Evolutionary conservation across 2,113 vertebrate species (phyloP).

Genomic region (Origma solitaria): DNA sequence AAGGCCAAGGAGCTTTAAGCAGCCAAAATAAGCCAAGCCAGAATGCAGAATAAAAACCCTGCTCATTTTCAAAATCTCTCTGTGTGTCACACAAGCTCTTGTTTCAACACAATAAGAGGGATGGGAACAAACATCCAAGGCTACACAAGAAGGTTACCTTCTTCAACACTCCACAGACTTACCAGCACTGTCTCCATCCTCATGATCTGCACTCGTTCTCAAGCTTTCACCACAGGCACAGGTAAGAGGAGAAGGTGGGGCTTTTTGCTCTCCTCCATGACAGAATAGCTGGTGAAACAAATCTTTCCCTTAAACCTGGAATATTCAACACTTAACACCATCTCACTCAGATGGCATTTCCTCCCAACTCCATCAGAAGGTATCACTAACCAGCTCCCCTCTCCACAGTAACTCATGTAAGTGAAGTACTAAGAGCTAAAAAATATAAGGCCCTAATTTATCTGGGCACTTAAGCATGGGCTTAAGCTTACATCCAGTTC

Average conservation of each 20-base stretch:
- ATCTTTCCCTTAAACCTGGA: not conserved
- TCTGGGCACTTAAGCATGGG: not conserved
- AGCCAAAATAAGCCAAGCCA: not conserved
- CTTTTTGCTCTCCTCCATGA: not conserved
- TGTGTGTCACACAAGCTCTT: not conserved
- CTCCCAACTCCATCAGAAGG: not conserved
- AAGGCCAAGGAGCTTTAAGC: not conserved
- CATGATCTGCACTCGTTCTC: not conserved
- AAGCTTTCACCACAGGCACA: not conserved
- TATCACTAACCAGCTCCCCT: not conserved
- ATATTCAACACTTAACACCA: not conserved
- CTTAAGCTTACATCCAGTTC: not conserved
- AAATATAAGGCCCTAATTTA: not conserved
- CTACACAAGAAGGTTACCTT: not conserved
- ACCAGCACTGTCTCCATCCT: not conserved
- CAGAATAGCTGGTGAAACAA: not conserved
- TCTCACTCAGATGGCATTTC: not conserved
- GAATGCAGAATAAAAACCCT: not conserved
- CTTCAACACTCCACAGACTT: not conserved
- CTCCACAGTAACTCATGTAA: not conserved
- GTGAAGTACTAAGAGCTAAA: not conserved
- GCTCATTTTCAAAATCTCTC: not conserved
- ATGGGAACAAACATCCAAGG: not conserved
- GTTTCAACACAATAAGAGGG: not conserved
- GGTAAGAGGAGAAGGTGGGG: accelerated